Evolutionary conservation across 2,888 invertebrate genomes (phyloP).

Genomic region (Copidosoma aretas): DNA sequence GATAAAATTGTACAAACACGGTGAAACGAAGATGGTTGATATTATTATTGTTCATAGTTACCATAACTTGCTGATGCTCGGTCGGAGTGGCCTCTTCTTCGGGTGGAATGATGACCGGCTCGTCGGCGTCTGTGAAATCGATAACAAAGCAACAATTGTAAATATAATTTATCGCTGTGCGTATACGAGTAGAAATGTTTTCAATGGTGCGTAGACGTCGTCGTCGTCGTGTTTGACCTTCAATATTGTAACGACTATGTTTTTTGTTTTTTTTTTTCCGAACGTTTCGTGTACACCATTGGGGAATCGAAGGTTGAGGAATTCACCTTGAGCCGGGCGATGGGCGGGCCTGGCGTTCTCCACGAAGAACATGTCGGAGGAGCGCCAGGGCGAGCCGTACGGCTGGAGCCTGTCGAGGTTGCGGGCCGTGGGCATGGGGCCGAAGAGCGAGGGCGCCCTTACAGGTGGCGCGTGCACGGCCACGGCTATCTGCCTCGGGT

Average conservation of each 20-base stretch:
- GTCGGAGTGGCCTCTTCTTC: constrained; percentile 39
- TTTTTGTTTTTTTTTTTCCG: no score
- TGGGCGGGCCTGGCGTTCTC: constrained; percentile 36
- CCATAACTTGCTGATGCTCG: constrained; percentile 37
- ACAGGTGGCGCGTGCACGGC: constrained; percentile 9
- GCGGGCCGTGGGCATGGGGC: constrained; percentile 15
- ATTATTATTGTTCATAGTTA: constrained; percentile 10
- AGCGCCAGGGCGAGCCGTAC: constrained; percentile 37
- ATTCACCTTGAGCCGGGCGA: constrained; percentile 32
- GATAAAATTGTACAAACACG: no score
- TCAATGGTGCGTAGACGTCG: no score
- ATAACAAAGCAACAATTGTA: not conserved
- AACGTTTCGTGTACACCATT: no score
- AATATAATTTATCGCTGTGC: not conserved
- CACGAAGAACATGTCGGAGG: constrained; percentile 32
- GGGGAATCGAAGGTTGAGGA: no score
- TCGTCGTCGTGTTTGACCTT: no score
- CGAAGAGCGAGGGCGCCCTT: constrained; percentile 20
- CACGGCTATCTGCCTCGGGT: not conserved
- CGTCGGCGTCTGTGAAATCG: constrained; percentile 29
- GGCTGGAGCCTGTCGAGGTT: constrained; percentile 34
- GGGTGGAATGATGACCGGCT: constrained; percentile 39
- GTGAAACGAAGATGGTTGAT: no score
- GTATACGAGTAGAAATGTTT: not conserved
- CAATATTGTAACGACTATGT: no score